These are phyloP conservation scores for Clunio marinus DNA, from an alignment of 2,888 invertebrate species.

Conservation along the genomic window DNA sequence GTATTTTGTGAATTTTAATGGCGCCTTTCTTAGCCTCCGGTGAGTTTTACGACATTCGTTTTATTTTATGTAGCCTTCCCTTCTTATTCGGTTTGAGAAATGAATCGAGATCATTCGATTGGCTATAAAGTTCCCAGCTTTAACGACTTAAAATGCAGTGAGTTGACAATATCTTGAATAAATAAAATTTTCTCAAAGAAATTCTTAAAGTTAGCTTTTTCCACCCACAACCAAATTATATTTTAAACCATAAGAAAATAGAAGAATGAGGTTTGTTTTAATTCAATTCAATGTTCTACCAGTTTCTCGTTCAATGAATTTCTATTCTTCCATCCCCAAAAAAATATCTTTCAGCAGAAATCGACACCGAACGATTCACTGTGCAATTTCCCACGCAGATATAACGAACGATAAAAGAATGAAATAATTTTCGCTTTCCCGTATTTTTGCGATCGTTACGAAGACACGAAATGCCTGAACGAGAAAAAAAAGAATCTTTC, in stretches of 20 bases:
- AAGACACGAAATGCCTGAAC: too few relatives aligned
- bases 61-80: not conserved
- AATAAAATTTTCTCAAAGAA: not conserved
- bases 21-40: not conserved
- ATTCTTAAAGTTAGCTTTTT: not conserved
- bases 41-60: not conserved
- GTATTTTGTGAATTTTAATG: not conserved
- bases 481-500: slow-evolving; percentile 1
- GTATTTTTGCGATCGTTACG: too few relatives aligned
- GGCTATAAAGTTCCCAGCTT: not conserved
- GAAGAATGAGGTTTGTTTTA: not conserved
- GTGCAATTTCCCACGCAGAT: slow-evolving; percentile 40
- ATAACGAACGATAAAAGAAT: not conserved
- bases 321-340: not conserved
- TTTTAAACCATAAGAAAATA: not conserved
- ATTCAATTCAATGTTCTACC: slow-evolving; percentile 8
- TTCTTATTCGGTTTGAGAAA: not conserved
- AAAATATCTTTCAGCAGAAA: not conserved
- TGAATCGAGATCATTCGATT: not conserved
- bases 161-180: not conserved
- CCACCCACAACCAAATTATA: not conserved
- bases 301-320: slow-evolving; percentile 17
- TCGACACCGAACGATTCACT: slow-evolving; percentile 20
- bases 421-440: not conserved
- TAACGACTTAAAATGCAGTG: not conserved